These are phyloP conservation scores for Tachina grossa DNA, from an alignment of 2,888 invertebrate genomes.

Conservation along the genomic window DNA sequence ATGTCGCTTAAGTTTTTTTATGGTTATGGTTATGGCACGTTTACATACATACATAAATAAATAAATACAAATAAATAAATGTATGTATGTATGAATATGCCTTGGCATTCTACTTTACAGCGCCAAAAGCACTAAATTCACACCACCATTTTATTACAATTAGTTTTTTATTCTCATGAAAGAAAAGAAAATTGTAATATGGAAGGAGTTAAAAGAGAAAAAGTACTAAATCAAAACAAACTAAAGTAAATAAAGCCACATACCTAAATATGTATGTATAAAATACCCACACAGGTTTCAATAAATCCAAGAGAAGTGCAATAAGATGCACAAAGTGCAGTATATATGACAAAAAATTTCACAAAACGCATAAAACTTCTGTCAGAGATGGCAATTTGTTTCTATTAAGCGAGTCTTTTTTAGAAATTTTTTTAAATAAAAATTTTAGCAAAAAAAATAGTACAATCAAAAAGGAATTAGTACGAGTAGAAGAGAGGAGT, in stretches of 20 bases:
- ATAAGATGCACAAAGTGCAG: constrained; percentile 25
- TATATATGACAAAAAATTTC: constrained; percentile 29
- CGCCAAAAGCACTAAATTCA: background rate
- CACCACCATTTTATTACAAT: background rate
- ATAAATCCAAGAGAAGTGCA: constrained; percentile 32
- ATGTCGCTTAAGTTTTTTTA: too few relatives aligned
- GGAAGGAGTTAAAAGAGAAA: constrained; percentile 31
- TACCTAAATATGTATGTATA: background rate
- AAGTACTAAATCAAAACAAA: constrained; percentile 42
- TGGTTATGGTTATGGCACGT: too few relatives aligned
- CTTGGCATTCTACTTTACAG: too few relatives aligned
- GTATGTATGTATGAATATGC: too few relatives aligned
- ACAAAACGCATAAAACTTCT: constrained; percentile 21
- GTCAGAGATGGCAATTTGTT: constrained; percentile 30
- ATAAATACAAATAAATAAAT: too few relatives aligned
- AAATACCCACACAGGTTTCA: background rate
- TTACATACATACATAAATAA: too few relatives aligned
- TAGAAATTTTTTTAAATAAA: too few relatives aligned
- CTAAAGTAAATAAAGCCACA: background rate
- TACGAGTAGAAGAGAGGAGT: too few relatives aligned
- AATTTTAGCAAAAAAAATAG: too few relatives aligned
- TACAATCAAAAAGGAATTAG: too few relatives aligned
- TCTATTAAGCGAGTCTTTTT: too few relatives aligned
- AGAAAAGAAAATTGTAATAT: constrained; percentile 4
- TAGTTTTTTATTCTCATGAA: background rate